These are phyloP conservation scores for Carettochelys insculpta DNA, from an alignment of 2,113 vertebrate genomes.

Conservation along the genomic window DNA sequence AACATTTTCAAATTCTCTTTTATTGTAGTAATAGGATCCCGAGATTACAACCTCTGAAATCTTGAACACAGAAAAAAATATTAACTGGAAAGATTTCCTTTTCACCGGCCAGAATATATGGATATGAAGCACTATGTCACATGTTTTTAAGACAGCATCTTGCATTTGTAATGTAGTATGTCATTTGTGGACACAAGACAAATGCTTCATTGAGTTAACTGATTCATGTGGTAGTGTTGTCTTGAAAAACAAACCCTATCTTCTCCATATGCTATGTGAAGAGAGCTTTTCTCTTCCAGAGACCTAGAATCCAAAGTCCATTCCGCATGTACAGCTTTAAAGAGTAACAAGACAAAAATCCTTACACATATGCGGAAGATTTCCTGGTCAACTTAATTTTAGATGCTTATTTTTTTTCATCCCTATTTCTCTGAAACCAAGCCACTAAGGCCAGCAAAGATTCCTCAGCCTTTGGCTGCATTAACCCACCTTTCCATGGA, in stretches of 20 bases:
- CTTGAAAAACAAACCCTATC: neutral
- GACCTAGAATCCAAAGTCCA: neutral
- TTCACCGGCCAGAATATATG: neutral
- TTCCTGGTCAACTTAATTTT: neutral
- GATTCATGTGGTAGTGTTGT: neutral
- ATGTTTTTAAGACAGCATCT: no score
- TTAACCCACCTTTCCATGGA: neutral
- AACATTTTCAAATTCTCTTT: neutral
- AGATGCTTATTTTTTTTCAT: neutral
- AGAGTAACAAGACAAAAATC: neutral
- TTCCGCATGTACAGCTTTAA: neutral
- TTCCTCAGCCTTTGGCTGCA: neutral
- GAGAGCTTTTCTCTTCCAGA: neutral
- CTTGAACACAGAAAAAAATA: neutral
- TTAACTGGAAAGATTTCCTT: neutral
- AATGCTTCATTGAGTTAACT: neutral
- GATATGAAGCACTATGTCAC: neutral
- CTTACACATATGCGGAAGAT: neutral
- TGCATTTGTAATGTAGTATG: neutral
- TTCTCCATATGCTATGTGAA: neutral
- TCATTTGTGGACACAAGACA: neutral
- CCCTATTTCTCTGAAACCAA: neutral
- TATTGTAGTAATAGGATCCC: neutral
- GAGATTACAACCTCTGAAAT: neutral
- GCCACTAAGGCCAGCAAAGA: neutral